Evolutionary conservation across 2,888 invertebrate genomes (phyloP).

Genomic region (Eupithecia subfuscata): DNA sequence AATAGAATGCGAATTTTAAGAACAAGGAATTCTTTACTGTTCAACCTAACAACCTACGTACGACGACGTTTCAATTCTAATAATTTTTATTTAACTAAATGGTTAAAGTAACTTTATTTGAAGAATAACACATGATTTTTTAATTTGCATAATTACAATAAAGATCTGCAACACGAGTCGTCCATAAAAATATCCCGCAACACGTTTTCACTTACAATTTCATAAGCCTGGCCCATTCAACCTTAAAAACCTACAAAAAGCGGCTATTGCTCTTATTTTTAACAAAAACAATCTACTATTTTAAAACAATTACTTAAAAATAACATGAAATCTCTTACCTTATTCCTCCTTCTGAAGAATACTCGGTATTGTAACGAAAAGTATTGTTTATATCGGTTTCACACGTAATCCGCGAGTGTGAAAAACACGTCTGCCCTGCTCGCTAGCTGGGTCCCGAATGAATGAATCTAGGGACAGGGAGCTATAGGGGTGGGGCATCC

Average conservation of each 20-base stretch:
- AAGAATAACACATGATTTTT: too few relatives aligned
- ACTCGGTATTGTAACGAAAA: slow-evolving; percentile 21
- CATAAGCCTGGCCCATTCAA: slow-evolving; percentile 17
- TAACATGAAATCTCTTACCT: slow-evolving; percentile 35
- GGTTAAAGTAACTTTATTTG: too few relatives aligned
- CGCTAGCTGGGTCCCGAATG: slow-evolving; percentile 65
- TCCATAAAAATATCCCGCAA: slow-evolving; percentile 17
- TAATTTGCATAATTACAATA: too few relatives aligned
- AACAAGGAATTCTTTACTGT: too few relatives aligned
- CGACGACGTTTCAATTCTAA: too few relatives aligned
- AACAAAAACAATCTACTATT: not conserved
- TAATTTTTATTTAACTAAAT: too few relatives aligned
- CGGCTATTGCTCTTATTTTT: not conserved
- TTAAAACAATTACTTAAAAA: slow-evolving; percentile 7
- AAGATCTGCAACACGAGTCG: not conserved
- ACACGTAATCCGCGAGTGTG: slow-evolving; percentile 54
- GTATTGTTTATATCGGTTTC: slow-evolving; percentile 39
- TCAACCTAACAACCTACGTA: too few relatives aligned
- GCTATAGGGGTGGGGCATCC: slow-evolving; percentile 68
- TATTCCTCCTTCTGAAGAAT: slow-evolving; percentile 13
- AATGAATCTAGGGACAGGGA: slow-evolving; percentile 74
- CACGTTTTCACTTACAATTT: slow-evolving; percentile 27
- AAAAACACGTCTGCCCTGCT: slow-evolving; percentile 50
- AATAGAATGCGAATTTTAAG: too few relatives aligned
- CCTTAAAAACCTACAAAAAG: slow-evolving; percentile 29